phyloP scores from a whole-genome alignment of 1,140 invertebrate genomes.

The Eufriesea mexicana region DNA sequence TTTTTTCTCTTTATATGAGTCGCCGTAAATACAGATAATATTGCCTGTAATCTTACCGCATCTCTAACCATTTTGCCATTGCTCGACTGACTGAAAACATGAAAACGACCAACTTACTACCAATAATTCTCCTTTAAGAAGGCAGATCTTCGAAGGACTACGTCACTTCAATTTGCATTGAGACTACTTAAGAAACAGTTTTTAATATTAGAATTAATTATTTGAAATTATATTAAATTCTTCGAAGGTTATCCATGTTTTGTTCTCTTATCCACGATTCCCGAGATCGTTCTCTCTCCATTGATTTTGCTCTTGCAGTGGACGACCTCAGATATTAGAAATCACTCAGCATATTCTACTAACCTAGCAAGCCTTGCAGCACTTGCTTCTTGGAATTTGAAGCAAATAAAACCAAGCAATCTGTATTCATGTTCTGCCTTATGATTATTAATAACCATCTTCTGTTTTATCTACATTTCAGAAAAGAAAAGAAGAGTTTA shows the following conservation, averaged over 20 bases:
- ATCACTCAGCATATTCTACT: slow-evolving; percentile 45
- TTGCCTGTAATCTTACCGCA: slow-evolving; percentile 42
- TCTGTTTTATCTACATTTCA: slow-evolving; percentile 76
- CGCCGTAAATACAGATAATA: slow-evolving; percentile 40
- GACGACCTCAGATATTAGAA: slow-evolving; percentile 20
- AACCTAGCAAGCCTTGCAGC: slow-evolving; percentile 55
- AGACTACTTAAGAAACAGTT: not conserved
- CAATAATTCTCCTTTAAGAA: too few species aligned
- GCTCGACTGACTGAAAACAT: slow-evolving; percentile 21
- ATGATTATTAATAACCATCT: not conserved
- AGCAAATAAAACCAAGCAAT: slow-evolving; percentile 40
- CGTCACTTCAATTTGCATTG: not conserved
- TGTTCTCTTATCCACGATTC: not conserved
- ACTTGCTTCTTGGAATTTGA: slow-evolving; percentile 64
- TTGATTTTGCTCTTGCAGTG: slow-evolving; percentile 38
- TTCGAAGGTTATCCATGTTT: slow-evolving; percentile 1
- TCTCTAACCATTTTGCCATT: slow-evolving; percentile 36
- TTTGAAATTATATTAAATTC: not conserved
- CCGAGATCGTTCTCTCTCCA: slow-evolving; percentile 12
- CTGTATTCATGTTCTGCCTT: not conserved
- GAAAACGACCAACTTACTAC: not conserved
- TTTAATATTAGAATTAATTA: not conserved
- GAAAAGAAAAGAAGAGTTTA: slow-evolving; percentile 94
- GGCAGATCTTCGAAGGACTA: not conserved
- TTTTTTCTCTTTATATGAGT: slow-evolving; percentile 38